Percentiles rank a stretch among this genome's conserved stretches.
Evolutionary conservation across 1,140 invertebrate genomes (phyloP).

Genomic region (Caerostris extrusa): DNA sequence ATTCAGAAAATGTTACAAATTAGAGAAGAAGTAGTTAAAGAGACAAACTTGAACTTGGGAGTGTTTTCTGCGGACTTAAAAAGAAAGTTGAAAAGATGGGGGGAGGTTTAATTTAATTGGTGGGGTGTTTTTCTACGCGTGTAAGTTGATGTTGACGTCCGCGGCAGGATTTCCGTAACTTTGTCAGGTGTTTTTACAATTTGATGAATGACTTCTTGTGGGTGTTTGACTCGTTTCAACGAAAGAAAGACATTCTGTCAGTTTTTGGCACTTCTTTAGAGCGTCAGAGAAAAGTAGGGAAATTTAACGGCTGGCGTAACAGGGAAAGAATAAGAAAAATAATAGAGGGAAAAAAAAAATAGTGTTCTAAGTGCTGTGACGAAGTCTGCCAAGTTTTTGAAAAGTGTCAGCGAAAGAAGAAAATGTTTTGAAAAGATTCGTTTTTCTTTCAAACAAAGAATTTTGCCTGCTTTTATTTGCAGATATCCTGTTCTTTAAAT

Average conservation of each 20-base stretch:
- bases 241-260: not conserved
- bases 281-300: not conserved
- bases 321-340: not conserved
- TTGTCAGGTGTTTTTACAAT: conserved; percentile 30
- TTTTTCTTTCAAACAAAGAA: not conserved
- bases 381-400: conserved; percentile 20
- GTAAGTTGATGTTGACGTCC: not conserved
- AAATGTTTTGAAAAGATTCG: not conserved
- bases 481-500: not conserved
- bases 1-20: too few relatives aligned
- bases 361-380: not conserved
- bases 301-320: conserved; percentile 14
- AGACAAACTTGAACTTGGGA: too few relatives aligned
- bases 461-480: not conserved
- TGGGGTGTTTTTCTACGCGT: not conserved
- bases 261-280: conserved; percentile 42
- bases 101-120: not conserved
- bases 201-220: conserved; percentile 22
- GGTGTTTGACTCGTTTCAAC: conserved; percentile 3
- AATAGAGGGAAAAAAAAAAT: not conserved
- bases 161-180: not conserved
- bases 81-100: too few relatives aligned
- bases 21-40: too few relatives aligned
- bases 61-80: too few relatives aligned
- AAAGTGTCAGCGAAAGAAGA: not conserved